A percentile compares a stretch with the other conserved stretches of the same genome.
Evolutionary conservation across 1,140 invertebrate species (phyloP).

Genomic region (Drosophila melanogaster): Release_6_plus_ISO1_MT NT_033777.3:21905001-21905500

Average conservation of each 20-base stretch:
- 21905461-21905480: slow-evolving; percentile 79
- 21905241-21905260: slow-evolving; percentile 62
- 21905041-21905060: no score
- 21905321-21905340: not conserved
- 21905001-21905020: slow-evolving; percentile 40
- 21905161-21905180: not conserved
- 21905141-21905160: not conserved
- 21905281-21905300: slow-evolving; percentile 58
- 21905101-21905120: no score
- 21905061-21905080: no score
- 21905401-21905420: slow-evolving; percentile 58
- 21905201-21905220: slow-evolving; percentile 55
- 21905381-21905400: slow-evolving; percentile 66
- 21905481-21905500: slow-evolving; percentile 77
- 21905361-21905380: slow-evolving; percentile 41
- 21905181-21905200: not conserved
- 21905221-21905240: slow-evolving; percentile 60
- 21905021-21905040: slow-evolving; percentile 1
- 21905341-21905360: slow-evolving; percentile 55
- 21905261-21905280: slow-evolving; percentile 63
- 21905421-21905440: slow-evolving; percentile 9
- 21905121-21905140: not conserved
- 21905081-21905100: no score
- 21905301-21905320: slow-evolving; percentile 75
- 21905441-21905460: slow-evolving; percentile 34